Evolutionary conservation across 2,113 vertebrate genomes (phyloP).

Genomic region (Proteles cristata): DNA sequence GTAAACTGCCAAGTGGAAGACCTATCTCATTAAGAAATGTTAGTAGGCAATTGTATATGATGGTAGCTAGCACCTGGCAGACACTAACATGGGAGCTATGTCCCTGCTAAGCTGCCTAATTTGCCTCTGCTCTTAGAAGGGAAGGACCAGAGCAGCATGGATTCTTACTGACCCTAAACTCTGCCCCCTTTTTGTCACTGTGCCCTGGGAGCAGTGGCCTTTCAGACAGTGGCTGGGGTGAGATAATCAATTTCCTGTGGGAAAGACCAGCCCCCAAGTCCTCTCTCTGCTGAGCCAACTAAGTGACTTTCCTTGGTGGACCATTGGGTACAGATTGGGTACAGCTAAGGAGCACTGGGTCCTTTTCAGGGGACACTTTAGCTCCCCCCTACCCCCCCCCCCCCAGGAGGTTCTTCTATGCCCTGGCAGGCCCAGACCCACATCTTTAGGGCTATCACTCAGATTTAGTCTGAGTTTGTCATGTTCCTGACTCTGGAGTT

Average conservation of each 20-base stretch:
- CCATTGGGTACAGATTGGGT: neutral
- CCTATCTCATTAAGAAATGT: neutral
- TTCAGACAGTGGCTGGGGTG: fast-evolving
- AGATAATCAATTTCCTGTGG: neutral
- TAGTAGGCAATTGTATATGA: neutral
- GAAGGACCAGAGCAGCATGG: neutral
- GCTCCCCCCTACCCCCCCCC: too few species aligned
- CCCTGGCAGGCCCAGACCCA: neutral
- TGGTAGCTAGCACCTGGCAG: neutral
- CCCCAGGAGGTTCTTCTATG: neutral
- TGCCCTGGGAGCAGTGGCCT: neutral
- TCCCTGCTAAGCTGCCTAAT: neutral
- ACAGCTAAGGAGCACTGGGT: neutral
- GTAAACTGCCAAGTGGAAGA: neutral
- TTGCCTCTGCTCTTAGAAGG: neutral
- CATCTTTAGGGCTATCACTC: neutral
- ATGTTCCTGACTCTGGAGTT: neutral
- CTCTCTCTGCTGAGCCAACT: neutral
- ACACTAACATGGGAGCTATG: neutral
- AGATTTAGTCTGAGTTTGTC: neutral
- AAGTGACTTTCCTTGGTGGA: neutral
- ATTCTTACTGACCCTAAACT: neutral
- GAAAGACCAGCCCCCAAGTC: neutral
- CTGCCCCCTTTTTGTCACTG: neutral
- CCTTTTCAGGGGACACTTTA: neutral